Evolutionary conservation across 2,113 vertebrate genomes (phyloP).

Genomic region (Callaeas wilsoni): DNA sequence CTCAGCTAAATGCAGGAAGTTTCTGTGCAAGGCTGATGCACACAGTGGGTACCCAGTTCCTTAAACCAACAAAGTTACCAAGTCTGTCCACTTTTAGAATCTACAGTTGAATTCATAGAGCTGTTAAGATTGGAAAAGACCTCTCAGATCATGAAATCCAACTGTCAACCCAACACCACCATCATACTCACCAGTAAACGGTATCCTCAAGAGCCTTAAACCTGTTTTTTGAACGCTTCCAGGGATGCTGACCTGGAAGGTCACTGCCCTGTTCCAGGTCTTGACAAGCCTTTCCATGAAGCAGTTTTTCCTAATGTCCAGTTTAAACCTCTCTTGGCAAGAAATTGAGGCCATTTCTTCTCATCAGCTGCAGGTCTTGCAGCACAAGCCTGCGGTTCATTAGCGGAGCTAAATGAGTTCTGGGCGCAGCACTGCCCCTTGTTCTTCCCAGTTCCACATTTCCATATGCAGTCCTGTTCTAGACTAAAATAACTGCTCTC

Average conservation of each 20-base stretch:
- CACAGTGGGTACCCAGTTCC: not conserved
- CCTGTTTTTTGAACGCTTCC: too few relatives aligned
- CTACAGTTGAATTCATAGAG: not conserved
- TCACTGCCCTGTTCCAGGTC: not conserved
- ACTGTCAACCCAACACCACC: not conserved
- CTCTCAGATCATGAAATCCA: not conserved
- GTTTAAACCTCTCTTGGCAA: not conserved
- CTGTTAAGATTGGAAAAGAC: not conserved
- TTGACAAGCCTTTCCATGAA: not conserved
- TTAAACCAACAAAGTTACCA: not conserved
- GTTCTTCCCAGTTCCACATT: slow-evolving; percentile 7
- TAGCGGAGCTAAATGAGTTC: not conserved
- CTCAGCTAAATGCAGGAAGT: not conserved
- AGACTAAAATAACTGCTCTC: slow-evolving; percentile 21
- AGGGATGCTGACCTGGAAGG: not conserved
- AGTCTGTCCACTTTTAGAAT: not conserved
- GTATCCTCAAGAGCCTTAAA: not conserved
- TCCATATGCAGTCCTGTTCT: not conserved
- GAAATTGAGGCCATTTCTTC: not conserved
- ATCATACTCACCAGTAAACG: not conserved
- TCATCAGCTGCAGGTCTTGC: not conserved
- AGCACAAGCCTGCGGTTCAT: not conserved
- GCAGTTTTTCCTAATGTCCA: not conserved
- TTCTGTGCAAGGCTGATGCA: not conserved
- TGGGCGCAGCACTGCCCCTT: not conserved